phyloP scores from a whole-genome alignment of 2,888 invertebrate genomes.

The Xanthia togata region DNA sequence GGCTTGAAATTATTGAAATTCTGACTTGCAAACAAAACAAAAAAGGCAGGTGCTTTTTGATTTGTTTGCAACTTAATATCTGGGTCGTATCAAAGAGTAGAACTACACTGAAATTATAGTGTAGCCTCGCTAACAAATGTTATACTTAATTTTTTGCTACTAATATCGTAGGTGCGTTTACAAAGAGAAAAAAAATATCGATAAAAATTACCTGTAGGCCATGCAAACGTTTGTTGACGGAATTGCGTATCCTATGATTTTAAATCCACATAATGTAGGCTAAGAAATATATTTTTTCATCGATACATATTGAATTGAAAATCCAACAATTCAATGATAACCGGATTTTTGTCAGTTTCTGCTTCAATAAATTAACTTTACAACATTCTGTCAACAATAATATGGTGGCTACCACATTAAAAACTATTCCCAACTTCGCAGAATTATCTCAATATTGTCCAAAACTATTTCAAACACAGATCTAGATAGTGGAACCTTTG shows the following conservation, averaged over 20 bases:
- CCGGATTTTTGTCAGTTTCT: neutral
- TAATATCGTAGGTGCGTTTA: neutral
- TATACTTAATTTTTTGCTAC: neutral
- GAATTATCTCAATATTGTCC: conserved; percentile 26
- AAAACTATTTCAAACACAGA: conserved; percentile 51
- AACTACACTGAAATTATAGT: neutral
- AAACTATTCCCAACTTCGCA: conserved; percentile 19
- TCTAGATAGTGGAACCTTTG: conserved; percentile 39
- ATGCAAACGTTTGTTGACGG: no score
- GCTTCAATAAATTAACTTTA: neutral
- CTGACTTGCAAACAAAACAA: no score
- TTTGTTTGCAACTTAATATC: neutral
- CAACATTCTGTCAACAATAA: neutral
- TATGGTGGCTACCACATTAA: neutral
- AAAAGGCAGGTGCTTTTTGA: no score
- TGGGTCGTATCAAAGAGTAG: no score
- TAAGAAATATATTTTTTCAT: no score
- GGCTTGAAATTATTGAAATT: conserved; percentile 18
- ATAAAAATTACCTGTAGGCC: no score
- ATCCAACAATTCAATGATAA: no score
- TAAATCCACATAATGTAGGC: no score
- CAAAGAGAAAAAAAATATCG: neutral
- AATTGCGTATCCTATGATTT: no score
- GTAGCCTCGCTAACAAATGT: neutral
- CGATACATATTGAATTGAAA: no score